Base-by-base conservation (phyloP, 2,113 vertebrate genomes). In the Paracanthobrama guichenoti region DNA sequence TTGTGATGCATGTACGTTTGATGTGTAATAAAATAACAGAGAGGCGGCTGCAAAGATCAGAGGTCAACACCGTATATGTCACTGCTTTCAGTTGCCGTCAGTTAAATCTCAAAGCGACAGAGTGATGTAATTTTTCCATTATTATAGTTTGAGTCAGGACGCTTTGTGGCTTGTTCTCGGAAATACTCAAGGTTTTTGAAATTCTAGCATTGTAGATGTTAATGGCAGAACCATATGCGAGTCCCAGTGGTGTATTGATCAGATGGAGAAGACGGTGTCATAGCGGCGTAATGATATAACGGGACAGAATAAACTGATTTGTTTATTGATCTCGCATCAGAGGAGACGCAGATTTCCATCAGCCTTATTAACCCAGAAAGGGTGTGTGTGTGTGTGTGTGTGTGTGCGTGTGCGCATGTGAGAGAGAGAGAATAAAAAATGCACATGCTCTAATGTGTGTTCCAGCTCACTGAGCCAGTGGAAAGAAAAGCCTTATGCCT, bases 111-210 rank as follows among this genome's bases (percentile, higher is more conserved):
- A 59, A 59, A 59, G 75, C 50, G 14, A 12, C 3, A 1, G 48
- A 5, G 53, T 78, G 75, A 78, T 78, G 53, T 42, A 13, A 78
- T 60, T 78, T 39, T 78, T 78, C 75, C 75, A 78, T 78, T 78
- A 78, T 60, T 60, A 42, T 78, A 59, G 53, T 31, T 42, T 22
- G 7, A 78, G 53, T 59, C 75, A 76, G 74, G 28, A 57, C 20
- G 11, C 22, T 77, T 77, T 57, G 74, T 14, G 20, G 48, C 20
- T 31, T 59, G 53, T 78, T 78, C 75, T 78, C 53, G 75, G 75
- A 78, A 78, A 78, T 60, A 16, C 75, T 78, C n/a, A 4, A 59
- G 53, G 31, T 60, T 78, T 78, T 59, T 42, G 53, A 78, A 78
- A 78, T 78, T 78, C 75, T 78, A 78, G 75, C 35, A 24, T 78